A percentile compares a stretch with the other conserved stretches of the same genome.
These are phyloP conservation scores for Steatocranus sp. DNA, from an alignment of 2,797 vertebrate species.

Conservation along the genomic window DNA sequence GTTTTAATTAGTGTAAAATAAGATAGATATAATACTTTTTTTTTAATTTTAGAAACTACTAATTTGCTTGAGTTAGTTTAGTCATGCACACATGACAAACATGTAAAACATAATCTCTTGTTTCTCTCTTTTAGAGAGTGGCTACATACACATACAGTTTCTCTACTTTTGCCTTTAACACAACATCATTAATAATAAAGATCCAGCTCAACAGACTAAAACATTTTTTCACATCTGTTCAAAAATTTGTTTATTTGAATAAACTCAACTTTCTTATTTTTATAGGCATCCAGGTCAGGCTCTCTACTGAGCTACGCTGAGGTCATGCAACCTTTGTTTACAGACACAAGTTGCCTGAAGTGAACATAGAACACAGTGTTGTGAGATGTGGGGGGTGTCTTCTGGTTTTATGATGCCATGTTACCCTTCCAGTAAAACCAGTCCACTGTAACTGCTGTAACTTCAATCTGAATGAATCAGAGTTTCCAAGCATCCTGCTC, in stretches of 20 bases:
- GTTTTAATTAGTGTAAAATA: not conserved
- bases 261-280: not conserved
- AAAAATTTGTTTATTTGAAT: not conserved
- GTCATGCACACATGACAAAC: not conserved
- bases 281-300: not conserved
- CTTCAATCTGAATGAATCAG: constrained; percentile 46
- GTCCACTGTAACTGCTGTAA: constrained; percentile 15
- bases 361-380: not conserved
- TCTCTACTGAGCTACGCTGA: not conserved
- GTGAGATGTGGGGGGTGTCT: not conserved
- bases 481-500: constrained; percentile 51
- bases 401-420: constrained; percentile 14
- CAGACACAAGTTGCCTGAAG: not conserved
- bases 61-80: not conserved
- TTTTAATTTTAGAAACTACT: not conserved
- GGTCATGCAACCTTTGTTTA: constrained; percentile 1
- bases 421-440: constrained; percentile 57
- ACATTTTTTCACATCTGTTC: not conserved
- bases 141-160: not conserved
- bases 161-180: not conserved
- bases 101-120: not conserved
- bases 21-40: no score
- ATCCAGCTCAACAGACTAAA: not conserved
- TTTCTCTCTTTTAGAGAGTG: not conserved
- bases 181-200: not conserved